Evolutionary conservation across 1,140 invertebrate species (phyloP).

Genomic region (Temnothorax longispinosus): DNA sequence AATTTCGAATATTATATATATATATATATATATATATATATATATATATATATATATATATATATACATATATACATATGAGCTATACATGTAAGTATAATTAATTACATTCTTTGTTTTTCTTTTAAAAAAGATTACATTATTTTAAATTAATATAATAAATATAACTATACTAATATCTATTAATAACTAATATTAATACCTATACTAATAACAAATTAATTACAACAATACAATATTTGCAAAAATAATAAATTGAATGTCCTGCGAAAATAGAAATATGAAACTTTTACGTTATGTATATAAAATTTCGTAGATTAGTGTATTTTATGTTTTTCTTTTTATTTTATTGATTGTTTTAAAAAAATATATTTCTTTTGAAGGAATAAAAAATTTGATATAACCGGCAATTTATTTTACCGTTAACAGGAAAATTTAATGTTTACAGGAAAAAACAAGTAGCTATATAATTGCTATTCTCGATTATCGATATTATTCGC

Average conservation of each 20-base stretch:
- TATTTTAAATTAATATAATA: not conserved
- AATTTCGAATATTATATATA: not conserved
- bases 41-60: not conserved
- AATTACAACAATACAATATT: not conserved
- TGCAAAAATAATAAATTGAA: not conserved
- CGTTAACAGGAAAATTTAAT: not conserved
- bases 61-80: no score
- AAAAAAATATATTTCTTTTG: constrained; percentile 6
- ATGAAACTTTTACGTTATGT: not conserved
- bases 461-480: constrained; percentile 6
- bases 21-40: not conserved
- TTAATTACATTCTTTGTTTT: not conserved
- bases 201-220: not conserved
- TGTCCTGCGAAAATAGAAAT: constrained; percentile 1
- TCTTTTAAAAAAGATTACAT: not conserved
- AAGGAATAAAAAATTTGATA: not conserved
- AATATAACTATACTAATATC: not conserved
- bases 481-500: constrained; percentile 1
- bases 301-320: not conserved
- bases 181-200: not conserved
- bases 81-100: no score
- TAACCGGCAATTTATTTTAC: constrained; percentile 3
- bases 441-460: constrained; percentile 5
- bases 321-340: not conserved
- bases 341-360: not conserved